Conservation (phyloP, 2,797 vertebrate genomes). For the Sebastes hopkinsi region DNA sequence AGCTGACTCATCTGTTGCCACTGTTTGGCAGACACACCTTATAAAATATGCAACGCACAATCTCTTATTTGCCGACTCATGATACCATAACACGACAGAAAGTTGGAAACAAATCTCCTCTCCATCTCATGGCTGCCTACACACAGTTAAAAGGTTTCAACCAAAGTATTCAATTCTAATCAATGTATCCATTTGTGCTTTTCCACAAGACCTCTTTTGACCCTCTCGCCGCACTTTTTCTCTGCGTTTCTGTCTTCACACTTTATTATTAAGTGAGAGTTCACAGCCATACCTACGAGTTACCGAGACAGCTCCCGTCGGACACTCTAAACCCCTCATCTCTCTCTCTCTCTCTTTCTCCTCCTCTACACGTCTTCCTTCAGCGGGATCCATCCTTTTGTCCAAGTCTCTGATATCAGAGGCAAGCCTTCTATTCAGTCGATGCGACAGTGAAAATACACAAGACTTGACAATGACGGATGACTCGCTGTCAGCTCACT, state of each 20-base stretch:
- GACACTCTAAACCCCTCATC: not conserved
- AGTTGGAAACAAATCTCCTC: constrained; percentile 6
- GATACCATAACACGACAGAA: not conserved
- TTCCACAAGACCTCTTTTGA: not conserved
- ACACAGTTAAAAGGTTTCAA: not conserved
- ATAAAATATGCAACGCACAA: constrained; percentile 3
- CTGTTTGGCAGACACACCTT: constrained; percentile 4
- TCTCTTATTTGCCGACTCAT: not conserved
- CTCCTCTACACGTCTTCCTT: not conserved
- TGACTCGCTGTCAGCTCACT: constrained; percentile 57
- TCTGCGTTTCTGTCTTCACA: not conserved
- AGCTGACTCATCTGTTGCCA: constrained; percentile 19
- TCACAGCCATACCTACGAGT: not conserved
- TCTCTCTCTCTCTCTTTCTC: not conserved
- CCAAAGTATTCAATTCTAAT: not conserved
- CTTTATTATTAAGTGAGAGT: not conserved
- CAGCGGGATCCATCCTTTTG: not conserved
- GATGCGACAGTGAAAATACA: constrained; percentile 40
- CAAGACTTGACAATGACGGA: constrained; percentile 63
- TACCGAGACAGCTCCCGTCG: not conserved
- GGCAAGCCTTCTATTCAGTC: constrained; percentile 36
- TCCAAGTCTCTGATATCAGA: constrained; percentile 32
- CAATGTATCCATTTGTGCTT: not conserved
- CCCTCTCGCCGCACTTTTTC: not conserved
- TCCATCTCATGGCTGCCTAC: not conserved